Base-by-base conservation (phyloP, 1,140 invertebrate genomes). In the Olivierus martensii region DNA sequence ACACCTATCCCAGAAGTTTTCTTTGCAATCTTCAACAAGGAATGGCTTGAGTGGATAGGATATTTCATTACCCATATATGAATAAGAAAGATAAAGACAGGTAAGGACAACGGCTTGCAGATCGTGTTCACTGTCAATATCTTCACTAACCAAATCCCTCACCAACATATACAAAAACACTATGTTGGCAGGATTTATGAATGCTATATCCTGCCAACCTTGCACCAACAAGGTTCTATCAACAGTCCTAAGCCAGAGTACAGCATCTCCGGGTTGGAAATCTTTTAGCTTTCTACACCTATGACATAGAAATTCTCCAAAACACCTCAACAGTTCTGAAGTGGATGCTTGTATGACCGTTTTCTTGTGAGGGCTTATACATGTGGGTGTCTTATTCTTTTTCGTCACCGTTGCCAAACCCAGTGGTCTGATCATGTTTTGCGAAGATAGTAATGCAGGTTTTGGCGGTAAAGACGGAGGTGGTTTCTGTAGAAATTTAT, bases 41-140 rank as follows among this genome's bases (percentile, higher is more conserved):
- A 99, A 99, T n/a, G 95, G 94, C 68, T 99, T 99, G 53, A 98
- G 76, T 7, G 96, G 96, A 70, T 99, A 99, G 58, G 91, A 96
- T 65, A 99, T 99, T 73, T 99, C 94, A 75, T 97, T 98, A 62
- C 94, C 77, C 76, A 79, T 76, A 62, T 78, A 99, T 22, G 92
- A 93, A 74, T 99, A 99, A 57, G 89, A 90, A 55, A 99, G 76
- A 72, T 99, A 99, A 51, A 99, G 80, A 72, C 94, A 98, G 43
- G 94, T 97, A 38, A 98, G 78, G 15, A 99, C 92, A 45, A 92
- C 83, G 6, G 90, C 88, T 70, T 99, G 93, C 2, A 99, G 77
- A 60, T 98, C 92, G 50, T 85, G 82, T 64, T 95, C 89, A 10
- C 65, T 68, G 54, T 83, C 81, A 61, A 92, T 79, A 36, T 87